phyloP scores from a whole-genome alignment of 1,140 invertebrate species.

The Drosophila triauraria region DNA sequence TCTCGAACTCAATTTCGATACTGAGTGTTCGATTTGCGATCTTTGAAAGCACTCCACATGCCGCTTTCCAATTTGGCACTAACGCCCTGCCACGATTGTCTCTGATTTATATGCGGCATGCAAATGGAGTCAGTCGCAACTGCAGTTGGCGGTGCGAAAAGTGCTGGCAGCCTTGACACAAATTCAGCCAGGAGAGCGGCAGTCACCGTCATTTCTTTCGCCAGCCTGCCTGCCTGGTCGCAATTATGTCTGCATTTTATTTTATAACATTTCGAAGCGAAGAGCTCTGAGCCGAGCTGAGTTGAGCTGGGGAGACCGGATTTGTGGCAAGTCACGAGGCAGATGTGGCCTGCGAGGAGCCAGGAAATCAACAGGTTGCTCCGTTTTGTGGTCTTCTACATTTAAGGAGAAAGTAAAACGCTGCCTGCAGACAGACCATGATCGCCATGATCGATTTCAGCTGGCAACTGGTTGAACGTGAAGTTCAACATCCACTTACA shows the following conservation, averaged over 20 bases:
- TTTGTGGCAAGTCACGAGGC: slow-evolving; percentile 74
- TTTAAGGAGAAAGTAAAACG: slow-evolving; percentile 78
- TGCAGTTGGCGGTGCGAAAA: slow-evolving; percentile 35
- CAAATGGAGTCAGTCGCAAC: slow-evolving; percentile 45
- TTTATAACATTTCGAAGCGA: slow-evolving; percentile 57
- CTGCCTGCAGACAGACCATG: slow-evolving; percentile 21
- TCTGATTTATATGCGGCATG: slow-evolving; percentile 58
- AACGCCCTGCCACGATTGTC: slow-evolving; percentile 50
- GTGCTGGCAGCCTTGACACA: slow-evolving; percentile 73
- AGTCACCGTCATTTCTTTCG: slow-evolving; percentile 28
- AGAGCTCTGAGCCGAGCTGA: not conserved
- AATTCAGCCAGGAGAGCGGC: slow-evolving; percentile 50
- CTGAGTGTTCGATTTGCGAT: slow-evolving; percentile 22
- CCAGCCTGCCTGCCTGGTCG: slow-evolving; percentile 10
- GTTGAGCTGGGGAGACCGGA: slow-evolving; percentile 54
- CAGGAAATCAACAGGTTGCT: slow-evolving; percentile 73
- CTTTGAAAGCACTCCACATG: slow-evolving; percentile 41
- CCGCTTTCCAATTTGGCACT: slow-evolving; percentile 67
- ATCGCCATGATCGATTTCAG: slow-evolving; percentile 41
- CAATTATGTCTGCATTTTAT: slow-evolving; percentile 65
- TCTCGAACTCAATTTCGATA: slow-evolving; percentile 36
- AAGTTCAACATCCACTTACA: slow-evolving; percentile 51
- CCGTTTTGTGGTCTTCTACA: slow-evolving; percentile 72
- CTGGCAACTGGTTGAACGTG: slow-evolving; percentile 66
- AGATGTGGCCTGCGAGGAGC: slow-evolving; percentile 57